Evolutionary conservation across 2,888 invertebrate species (phyloP), one percentile per base, ranked within the genome.

Genomic region (Ptilodon capucinus): DNA sequence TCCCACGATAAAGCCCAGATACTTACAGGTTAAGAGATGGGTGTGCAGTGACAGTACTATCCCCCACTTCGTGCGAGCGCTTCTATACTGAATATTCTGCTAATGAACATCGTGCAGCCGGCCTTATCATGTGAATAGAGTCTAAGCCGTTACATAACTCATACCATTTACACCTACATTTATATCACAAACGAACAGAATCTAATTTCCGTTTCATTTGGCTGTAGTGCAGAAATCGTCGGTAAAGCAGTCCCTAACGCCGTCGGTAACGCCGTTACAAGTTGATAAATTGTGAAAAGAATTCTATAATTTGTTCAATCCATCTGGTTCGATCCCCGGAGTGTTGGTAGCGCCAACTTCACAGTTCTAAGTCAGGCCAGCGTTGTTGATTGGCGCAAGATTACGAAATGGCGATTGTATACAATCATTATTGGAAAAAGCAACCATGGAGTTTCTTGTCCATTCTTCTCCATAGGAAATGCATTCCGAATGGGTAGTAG

Each of bases 251-350:
- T n/a, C n/a, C n/a, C n/a, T n/a, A n/a, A n/a, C n/a, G n/a, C n/a
- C n/a, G n/a, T n/a, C n/a, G 38, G 42, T 28, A 53, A 60, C 51
- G 60, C 25, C 58, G 51, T 56, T 51, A 46, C 49, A 47, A 68
- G 51, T 64, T 56, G 58, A 64, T 60, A 60, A 64, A 64, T 73
- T 72, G 58, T 69, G 65, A 68, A 74, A 78, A 79, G 76, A 79
- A 81, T 81, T 80, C 68, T 73, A 75, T 76, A 74, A 77, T 74
- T 79, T 64, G 69, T 68, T 74, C 68, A 61, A 71, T 74, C 79
- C 79, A 78, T 81, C 82, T 81, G 81, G 75, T 66, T 63, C 71
- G 73, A 69, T 70, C 78, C 67, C 74, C 46, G 46, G 74, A 67
- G 79, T 67, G 68, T 75, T 74, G 65, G 64, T 53, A 57, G 64